Base-by-base conservation (phyloP, 2,797 vertebrate genomes). In the Pangasius macronema region DNA sequence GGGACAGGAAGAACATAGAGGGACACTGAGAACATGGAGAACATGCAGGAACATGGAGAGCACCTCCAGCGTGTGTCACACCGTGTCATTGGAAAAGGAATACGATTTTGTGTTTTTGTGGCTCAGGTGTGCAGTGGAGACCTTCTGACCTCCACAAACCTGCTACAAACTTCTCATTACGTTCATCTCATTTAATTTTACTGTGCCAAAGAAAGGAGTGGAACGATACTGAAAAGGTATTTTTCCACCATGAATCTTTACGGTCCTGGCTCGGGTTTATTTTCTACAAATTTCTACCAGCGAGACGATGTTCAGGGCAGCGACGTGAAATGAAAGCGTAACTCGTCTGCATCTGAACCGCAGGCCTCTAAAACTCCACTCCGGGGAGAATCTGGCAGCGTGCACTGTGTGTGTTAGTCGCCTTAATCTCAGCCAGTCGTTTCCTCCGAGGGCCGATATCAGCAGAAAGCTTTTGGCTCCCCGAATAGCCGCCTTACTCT, bases 401-500 rank as follows among this genome's bases (percentile, higher is more conserved):
- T 53, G 80, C 42, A 3, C 55, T 10, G 24, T 68, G 77, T 51
- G 42, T 68, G 51, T 73, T 63, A 73, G 59, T 86, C 22, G 20
- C 9, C 68, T 51, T 88, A 88, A 87, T 89, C 88, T 89, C 61
- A 67, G 77, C 86, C 90, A 81, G 73, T 86, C 87, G 88, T 88
- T 91, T 91, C 90, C 91, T 93, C 91, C 85, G 87, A 85, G 90
- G 93, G 91, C 91, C 88, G 86, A 91, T 95, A 96, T 94, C 94
- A 92, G 93, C 92, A 89, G 61, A 93, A 90, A 91, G 92, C 92
- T 91, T 92, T 92, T 91, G 87, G 89, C 67, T 91, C 94, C 89
- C 92, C 93, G 92, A 95, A 95, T 95, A 96, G 93, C 92, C 55
- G 73, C 93, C 93, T 95, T 94, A 92, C 93, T 94, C 94, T 57